Percentiles rank a stretch among this genome's conserved stretches.
Conservation (phyloP, 2,888 invertebrate genomes). For the Cephus runcator region DNA sequence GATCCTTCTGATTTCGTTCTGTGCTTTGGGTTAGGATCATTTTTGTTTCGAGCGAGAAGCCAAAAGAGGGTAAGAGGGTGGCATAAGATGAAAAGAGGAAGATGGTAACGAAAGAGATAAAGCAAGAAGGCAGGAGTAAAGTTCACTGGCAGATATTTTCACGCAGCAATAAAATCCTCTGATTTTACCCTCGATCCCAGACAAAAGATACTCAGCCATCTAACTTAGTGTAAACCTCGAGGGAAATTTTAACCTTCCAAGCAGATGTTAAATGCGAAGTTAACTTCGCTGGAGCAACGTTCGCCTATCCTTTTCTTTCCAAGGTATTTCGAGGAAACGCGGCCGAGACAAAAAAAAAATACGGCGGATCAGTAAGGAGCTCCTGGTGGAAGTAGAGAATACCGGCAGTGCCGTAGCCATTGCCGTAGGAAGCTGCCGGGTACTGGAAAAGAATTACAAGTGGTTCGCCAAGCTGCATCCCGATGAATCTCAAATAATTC, state of each 20-base stretch:
- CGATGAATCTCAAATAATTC: slow-evolving; percentile 64
- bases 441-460: slow-evolving; percentile 61
- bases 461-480: slow-evolving; percentile 56
- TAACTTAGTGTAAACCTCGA: slow-evolving; percentile 54
- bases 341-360: slow-evolving; percentile 52
- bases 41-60: neutral
- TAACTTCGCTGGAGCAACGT: slow-evolving; percentile 49
- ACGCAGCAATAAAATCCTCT: slow-evolving; percentile 37
- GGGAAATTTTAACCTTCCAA: slow-evolving; percentile 58
- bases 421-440: slow-evolving; percentile 17
- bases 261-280: slow-evolving; percentile 59
- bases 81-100: neutral
- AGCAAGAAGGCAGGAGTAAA: slow-evolving; percentile 1
- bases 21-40: neutral
- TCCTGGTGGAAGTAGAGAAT: slow-evolving; percentile 2
- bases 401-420: slow-evolving; percentile 1
- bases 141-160: slow-evolving; percentile 10
- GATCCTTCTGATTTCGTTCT: neutral
- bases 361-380: slow-evolving; percentile 16
- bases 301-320: slow-evolving; percentile 21
- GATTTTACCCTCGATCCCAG: slow-evolving; percentile 39
- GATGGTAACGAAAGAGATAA: slow-evolving; percentile 19
- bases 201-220: slow-evolving; percentile 43
- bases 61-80: no score
- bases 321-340: slow-evolving; percentile 54